Evolutionary conservation across 1,140 invertebrate genomes (phyloP).

Genomic region (Leucophenga varia): DNA sequence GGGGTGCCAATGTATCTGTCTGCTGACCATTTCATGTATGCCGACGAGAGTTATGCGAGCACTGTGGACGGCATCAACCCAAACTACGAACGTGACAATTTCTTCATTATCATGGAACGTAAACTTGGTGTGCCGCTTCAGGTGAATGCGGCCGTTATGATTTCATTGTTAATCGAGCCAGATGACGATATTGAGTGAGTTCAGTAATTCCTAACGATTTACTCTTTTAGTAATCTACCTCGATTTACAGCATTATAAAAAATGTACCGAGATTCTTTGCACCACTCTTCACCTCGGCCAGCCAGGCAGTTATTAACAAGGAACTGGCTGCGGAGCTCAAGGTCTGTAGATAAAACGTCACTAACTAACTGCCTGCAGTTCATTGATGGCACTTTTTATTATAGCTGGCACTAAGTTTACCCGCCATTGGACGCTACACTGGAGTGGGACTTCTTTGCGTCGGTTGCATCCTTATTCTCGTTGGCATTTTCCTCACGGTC

Average conservation of each 20-base stretch:
- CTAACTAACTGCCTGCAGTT: no score
- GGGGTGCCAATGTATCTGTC: conserved; percentile 79
- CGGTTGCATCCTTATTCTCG: conserved; percentile 26
- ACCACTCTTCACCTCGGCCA: conserved; percentile 39
- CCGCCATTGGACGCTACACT: conserved; percentile 33
- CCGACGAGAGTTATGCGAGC: conserved; percentile 67
- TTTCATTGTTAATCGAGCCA: conserved; percentile 67
- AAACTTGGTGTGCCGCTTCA: conserved; percentile 69
- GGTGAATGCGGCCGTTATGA: conserved; percentile 69
- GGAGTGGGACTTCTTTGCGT: conserved; percentile 35
- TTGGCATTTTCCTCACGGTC: conserved; percentile 27
- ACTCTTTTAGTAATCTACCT: no score
- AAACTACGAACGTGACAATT: conserved; percentile 67
- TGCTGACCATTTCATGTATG: conserved; percentile 82
- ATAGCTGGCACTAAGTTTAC: conserved; percentile 29
- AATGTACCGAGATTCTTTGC: conserved; percentile 40
- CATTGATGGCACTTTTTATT: no score
- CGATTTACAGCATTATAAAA: conserved; percentile 30
- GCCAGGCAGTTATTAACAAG: conserved; percentile 30
- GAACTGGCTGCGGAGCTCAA: conserved; percentile 34
- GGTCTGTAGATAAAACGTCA: no score
- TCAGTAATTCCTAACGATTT: no score
- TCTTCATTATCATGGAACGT: conserved; percentile 72
- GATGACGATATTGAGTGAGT: conserved; percentile 62
- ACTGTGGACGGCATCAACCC: conserved; percentile 71